Conservation (phyloP, 53 echinoderm and acorn worm genomes). For the Mesocentrotus franciscanus region DNA sequence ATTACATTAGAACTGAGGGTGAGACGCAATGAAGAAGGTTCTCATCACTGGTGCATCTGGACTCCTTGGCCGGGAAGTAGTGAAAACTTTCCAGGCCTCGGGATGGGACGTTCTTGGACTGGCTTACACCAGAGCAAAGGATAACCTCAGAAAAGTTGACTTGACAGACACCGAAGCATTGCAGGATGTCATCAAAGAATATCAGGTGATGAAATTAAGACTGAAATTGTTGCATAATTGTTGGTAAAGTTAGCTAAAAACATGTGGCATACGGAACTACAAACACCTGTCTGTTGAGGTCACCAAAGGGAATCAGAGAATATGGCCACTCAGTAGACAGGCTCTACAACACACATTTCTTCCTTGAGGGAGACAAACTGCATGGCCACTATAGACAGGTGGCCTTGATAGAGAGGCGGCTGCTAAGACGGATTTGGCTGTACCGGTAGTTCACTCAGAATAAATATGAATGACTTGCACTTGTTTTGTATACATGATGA, state of each 20-base stretch:
- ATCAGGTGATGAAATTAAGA: conserved; percentile 65
- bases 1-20: neutral
- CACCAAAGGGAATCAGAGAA: too few species aligned
- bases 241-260: neutral
- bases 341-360: too few species aligned
- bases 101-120: conserved; percentile 81
- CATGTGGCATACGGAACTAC: neutral
- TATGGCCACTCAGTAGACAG: too few species aligned
- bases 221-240: neutral
- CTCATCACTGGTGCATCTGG: conserved; percentile 85
- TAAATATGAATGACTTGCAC: too few species aligned
- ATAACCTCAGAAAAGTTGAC: conserved; percentile 72
- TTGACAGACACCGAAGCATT: conserved; percentile 67
- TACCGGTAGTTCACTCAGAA: too few species aligned
- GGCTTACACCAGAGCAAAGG: conserved; percentile 76
- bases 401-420: too few species aligned
- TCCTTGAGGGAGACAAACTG: too few species aligned
- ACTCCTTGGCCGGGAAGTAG: conserved; percentile 73
- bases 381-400: too few species aligned
- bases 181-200: conserved; percentile 62
- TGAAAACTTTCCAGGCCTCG: conserved; percentile 72
- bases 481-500: too few species aligned
- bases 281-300: too few species aligned
- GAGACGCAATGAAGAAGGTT: conserved; percentile 55
- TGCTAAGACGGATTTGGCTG: too few species aligned